phyloP scores from a whole-genome alignment of 2,888 invertebrate genomes.

The Achlya flavicornis region DNA sequence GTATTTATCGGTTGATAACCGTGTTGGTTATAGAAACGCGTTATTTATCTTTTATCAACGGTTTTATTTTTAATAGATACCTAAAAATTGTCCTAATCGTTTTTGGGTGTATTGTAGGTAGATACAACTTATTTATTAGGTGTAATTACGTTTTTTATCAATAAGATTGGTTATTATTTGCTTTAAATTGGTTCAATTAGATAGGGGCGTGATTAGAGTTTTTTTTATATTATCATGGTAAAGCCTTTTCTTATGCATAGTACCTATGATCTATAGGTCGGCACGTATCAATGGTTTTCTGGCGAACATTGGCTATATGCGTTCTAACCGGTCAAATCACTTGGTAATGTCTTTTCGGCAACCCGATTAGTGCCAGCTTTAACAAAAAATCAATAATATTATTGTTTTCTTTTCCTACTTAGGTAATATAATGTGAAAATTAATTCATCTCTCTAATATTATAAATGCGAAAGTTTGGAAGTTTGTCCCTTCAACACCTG shows the following conservation, averaged over 20 bases:
- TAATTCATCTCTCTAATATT: too few species aligned
- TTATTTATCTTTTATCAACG: neutral
- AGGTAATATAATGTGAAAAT: too few species aligned
- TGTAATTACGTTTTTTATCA: conserved; percentile 8
- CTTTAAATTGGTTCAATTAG: neutral
- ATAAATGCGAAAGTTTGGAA: too few species aligned
- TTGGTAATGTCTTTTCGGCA: too few species aligned
- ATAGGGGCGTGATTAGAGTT: neutral
- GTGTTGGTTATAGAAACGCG: neutral
- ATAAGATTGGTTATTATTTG: conserved; percentile 7
- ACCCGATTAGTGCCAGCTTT: too few species aligned
- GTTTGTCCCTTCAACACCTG: too few species aligned
- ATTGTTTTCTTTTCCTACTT: too few species aligned
- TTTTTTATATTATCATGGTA: neutral
- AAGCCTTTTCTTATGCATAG: neutral
- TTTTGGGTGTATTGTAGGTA: neutral
- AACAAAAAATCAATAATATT: too few species aligned
- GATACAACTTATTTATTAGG: neutral
- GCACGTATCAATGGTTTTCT: too few species aligned
- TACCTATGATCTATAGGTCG: neutral
- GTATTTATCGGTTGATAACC: neutral
- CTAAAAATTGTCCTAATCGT: conserved; percentile 3
- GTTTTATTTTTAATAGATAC: neutral
- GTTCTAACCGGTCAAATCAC: too few species aligned
- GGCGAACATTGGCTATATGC: too few species aligned